Evolutionary conservation across 92 coral and sea anemone genomes (phyloP).

Genomic region (Phenganax stokvisi): DNA sequence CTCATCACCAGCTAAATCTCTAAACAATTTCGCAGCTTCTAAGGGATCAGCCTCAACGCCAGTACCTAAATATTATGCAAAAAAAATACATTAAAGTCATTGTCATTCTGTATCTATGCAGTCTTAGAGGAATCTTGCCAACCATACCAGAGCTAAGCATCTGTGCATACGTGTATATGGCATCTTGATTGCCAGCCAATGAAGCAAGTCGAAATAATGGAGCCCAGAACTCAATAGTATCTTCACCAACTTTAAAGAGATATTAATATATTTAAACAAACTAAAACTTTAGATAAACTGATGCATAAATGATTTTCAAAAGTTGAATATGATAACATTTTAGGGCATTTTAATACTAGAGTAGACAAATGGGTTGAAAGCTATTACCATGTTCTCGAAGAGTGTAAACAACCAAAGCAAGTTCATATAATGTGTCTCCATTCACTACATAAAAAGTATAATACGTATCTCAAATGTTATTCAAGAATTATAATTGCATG

Average conservation of each 20-base stretch:
- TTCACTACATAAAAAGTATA: slow-evolving; percentile 55
- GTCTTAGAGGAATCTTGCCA: no score
- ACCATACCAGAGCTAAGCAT: slow-evolving; percentile 68
- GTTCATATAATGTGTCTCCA: slow-evolving; percentile 70
- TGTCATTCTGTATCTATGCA: no score
- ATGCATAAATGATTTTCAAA: background rate
- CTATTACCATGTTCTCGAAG: slow-evolving; percentile 50
- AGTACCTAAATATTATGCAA: slow-evolving; percentile 37
- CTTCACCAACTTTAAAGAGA: slow-evolving; percentile 60
- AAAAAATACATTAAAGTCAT: no score
- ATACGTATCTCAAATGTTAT: background rate
- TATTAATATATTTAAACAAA: background rate
- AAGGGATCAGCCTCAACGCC: slow-evolving; percentile 76
- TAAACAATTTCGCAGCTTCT: slow-evolving; percentile 80
- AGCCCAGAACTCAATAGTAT: slow-evolving; percentile 73
- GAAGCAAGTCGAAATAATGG: slow-evolving; percentile 84
- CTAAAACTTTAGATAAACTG: background rate
- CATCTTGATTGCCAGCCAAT: slow-evolving; percentile 83
- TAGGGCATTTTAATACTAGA: no score
- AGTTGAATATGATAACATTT: background rate
- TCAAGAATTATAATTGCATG: background rate
- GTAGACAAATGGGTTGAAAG: background rate
- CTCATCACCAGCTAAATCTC: slow-evolving; percentile 72
- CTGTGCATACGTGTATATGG: slow-evolving; percentile 90
- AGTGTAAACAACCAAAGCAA: slow-evolving; percentile 76